These are phyloP conservation scores for Lepisosteus oculatus DNA, from an alignment of 2,113 vertebrate genomes.

Conservation along the genomic window DNA sequence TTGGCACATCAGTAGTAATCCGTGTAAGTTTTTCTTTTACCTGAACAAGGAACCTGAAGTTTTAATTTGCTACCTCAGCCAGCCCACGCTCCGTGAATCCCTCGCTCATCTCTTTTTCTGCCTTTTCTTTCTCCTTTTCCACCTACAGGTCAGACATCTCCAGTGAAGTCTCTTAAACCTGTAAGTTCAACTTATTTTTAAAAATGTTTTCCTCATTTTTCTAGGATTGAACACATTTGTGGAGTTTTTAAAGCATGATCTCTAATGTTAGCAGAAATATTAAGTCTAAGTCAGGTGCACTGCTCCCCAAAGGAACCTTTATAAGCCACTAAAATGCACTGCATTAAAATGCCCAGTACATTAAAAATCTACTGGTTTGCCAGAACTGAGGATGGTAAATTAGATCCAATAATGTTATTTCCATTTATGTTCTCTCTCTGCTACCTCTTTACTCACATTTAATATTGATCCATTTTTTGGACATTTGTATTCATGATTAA, in stretches of 20 bases:
- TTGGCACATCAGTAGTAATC: conserved; percentile 1
- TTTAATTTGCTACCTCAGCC: conserved; percentile 5
- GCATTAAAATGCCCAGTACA: neutral
- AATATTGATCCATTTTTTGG: too few species aligned
- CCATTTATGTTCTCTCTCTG: too few species aligned
- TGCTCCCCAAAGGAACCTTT: too few species aligned
- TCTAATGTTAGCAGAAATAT: neutral
- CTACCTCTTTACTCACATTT: too few species aligned
- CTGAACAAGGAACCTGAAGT: conserved; percentile 7
- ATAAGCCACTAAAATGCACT: too few species aligned
- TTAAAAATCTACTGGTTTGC: too few species aligned
- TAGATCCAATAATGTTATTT: too few species aligned
- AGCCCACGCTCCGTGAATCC: neutral
- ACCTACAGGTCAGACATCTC: conserved; percentile 86
- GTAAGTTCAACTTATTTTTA: conserved; percentile 68
- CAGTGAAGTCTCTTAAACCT: conserved; percentile 88
- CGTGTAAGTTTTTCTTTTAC: neutral
- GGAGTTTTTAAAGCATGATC: neutral
- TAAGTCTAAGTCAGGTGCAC: too few species aligned
- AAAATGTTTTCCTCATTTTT: conserved; percentile 43
- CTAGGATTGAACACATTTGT: neutral
- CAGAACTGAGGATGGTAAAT: too few species aligned
- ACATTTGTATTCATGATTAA: too few species aligned
- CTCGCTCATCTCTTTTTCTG: conserved; percentile 9
- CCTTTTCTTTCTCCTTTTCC: conserved; percentile 12